Percentiles rank a stretch among this genome's conserved stretches.
These are phyloP conservation scores for Nyleta sp. DNA, from an alignment of 2,888 invertebrate genomes.

Conservation along the genomic window DNA sequence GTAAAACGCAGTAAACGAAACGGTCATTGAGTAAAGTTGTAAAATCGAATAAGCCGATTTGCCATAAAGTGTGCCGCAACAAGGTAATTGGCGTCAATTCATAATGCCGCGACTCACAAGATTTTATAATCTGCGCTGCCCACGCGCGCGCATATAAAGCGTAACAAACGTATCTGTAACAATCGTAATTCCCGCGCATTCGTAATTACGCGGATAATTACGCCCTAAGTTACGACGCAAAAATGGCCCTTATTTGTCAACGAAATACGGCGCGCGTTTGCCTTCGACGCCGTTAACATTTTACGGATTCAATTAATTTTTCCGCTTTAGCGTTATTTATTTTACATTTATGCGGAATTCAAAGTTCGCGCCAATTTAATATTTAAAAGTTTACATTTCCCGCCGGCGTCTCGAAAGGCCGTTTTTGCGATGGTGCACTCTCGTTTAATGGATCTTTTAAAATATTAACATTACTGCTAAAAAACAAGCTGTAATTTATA, in stretches of 20 bases:
- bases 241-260: slow-evolving; percentile 44
- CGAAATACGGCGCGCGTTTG: slow-evolving; percentile 13
- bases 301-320: slow-evolving; percentile 27
- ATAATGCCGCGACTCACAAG: slow-evolving; percentile 51
- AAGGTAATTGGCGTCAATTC: slow-evolving; percentile 51
- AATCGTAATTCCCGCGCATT: slow-evolving; percentile 36
- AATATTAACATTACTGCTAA: no score
- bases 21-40: slow-evolving; percentile 25
- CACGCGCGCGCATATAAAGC: slow-evolving; percentile 49
- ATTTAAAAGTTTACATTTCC: neutral
- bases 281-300: slow-evolving; percentile 4
- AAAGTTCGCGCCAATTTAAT: slow-evolving; percentile 11
- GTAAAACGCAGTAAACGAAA: no score
- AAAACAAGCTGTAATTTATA: no score
- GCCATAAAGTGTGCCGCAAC: slow-evolving; percentile 44
- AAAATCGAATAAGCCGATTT: slow-evolving; percentile 50
- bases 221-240: slow-evolving; percentile 23
- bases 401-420: no score
- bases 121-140: slow-evolving; percentile 49
- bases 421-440: no score
- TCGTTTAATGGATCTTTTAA: no score
- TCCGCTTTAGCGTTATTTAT: slow-evolving; percentile 4
- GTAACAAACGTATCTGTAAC: slow-evolving; percentile 51
- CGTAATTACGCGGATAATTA: slow-evolving; percentile 41
- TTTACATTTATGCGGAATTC: neutral